These are phyloP conservation scores for Tridacna crocea DNA, from an alignment of 2,888 invertebrate species.

Conservation along the genomic window DNA sequence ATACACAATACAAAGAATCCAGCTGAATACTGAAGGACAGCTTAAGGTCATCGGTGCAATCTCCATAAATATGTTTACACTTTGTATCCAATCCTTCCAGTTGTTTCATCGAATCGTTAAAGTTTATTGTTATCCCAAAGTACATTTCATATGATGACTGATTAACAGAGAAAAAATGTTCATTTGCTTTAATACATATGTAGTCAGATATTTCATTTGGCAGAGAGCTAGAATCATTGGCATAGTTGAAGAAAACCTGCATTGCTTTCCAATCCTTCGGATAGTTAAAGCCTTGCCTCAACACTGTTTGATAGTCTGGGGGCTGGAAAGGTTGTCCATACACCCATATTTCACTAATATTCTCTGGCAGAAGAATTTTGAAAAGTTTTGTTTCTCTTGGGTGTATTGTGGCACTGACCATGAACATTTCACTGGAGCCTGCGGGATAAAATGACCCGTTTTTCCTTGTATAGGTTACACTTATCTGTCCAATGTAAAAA, in stretches of 20 bases:
- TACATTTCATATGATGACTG: conserved; percentile 6
- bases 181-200: neutral
- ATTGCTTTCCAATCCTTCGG: neutral
- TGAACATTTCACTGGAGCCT: neutral
- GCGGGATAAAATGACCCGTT: neutral
- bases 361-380: conserved; percentile 9
- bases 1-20: conserved; percentile 37
- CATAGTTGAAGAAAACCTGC: neutral
- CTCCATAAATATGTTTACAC: neutral
- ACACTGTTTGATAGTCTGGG: neutral
- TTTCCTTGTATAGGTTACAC: neutral
- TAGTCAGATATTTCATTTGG: neutral
- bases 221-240: neutral
- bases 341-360: neutral
- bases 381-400: conserved; percentile 2
- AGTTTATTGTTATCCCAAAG: conserved; percentile 21
- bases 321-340: conserved; percentile 1
- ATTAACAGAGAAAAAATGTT: neutral
- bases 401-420: neutral
- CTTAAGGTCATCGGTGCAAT: neutral
- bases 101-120: conserved; percentile 2
- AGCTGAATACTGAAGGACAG: conserved; percentile 27
- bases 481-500: neutral
- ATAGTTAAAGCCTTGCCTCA: neutral
- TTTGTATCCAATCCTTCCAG: neutral